Base-by-base conservation (phyloP, 2,113 vertebrate species). In the Platichthys stellatus region DNA sequence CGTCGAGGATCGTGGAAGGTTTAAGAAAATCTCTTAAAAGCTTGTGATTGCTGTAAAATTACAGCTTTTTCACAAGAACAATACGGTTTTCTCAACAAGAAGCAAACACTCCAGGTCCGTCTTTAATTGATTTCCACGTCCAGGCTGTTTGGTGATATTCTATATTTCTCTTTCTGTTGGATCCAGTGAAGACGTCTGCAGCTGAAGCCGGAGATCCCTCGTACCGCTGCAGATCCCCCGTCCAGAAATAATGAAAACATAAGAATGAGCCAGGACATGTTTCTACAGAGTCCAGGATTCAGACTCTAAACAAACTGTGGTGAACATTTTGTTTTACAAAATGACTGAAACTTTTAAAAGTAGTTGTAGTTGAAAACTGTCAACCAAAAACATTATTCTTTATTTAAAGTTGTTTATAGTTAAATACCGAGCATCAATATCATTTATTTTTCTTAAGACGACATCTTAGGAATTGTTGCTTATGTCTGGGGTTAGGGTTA, bases 61-160 rank as follows among this genome's bases (percentile, higher is more conserved):
- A 68, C 60, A 68, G 63, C 57, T 80, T 82, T 82, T 78, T 2
- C 7, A 14, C 18, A 47, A 24, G 45, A 71, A 28, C 49, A 47
- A 51, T 13, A 31, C 2, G 63, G 61, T 80, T 73, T 61, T 51
- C 35, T 57, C 53, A 40, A 59, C 38, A 65, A 2, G 0, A 28
- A 28, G 26, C 26, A 28, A 56, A 80, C 53, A 51, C 64, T 69
- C 8, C 23, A 6, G 28, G 62, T 74, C 43, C 20, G 20, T 20
- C 24, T 18, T 63, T 69, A 62, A 88, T 62, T 65, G 68, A 82
- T 82, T 84, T 82, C 76, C 54, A 70, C 67, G 40, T 78, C 14
- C 0, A 63, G 28, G 26, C 58, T 51, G 38, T 10, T 38, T 10
- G 8, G 9, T 2, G 35, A 9, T 38, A 17, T 14, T 47, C 45